Evolutionary conservation across 2,888 invertebrate species (phyloP).

Genomic region (Nesidiocoris tenuis): DNA sequence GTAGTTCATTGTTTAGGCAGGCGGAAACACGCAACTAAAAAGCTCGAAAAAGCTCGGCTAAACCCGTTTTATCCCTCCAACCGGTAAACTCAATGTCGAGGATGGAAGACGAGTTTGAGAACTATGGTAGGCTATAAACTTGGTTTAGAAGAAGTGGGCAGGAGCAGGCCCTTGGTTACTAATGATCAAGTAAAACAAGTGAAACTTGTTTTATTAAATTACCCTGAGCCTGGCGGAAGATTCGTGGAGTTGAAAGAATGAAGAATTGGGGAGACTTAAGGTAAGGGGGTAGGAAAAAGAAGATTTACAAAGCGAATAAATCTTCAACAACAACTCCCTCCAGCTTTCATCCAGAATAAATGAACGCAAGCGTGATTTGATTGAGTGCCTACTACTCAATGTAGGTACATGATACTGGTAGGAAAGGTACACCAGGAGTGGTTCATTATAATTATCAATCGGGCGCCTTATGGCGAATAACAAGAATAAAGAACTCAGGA

Average conservation of each 20-base stretch:
- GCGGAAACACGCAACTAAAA: background rate
- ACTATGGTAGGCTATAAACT: background rate
- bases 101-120: background rate
- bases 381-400: too few species aligned
- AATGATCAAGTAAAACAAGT: background rate
- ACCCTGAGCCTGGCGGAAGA: constrained; percentile 5
- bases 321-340: background rate
- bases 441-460: too few species aligned
- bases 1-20: background rate
- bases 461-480: too few species aligned
- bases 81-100: background rate
- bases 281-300: background rate
- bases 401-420: too few species aligned
- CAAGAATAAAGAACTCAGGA: too few species aligned
- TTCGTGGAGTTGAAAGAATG: background rate
- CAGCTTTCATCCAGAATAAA: too few species aligned
- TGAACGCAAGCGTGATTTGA: too few species aligned
- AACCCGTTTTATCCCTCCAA: background rate
- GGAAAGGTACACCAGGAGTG: too few species aligned
- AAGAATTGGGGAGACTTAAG: background rate
- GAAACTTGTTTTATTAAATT: constrained; percentile 37
- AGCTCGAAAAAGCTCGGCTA: background rate
- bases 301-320: background rate
- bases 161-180: background rate
- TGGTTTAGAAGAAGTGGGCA: background rate